phyloP scores from a whole-genome alignment of 2,113 vertebrate species.

The Laticauda laticaudata region DNA sequence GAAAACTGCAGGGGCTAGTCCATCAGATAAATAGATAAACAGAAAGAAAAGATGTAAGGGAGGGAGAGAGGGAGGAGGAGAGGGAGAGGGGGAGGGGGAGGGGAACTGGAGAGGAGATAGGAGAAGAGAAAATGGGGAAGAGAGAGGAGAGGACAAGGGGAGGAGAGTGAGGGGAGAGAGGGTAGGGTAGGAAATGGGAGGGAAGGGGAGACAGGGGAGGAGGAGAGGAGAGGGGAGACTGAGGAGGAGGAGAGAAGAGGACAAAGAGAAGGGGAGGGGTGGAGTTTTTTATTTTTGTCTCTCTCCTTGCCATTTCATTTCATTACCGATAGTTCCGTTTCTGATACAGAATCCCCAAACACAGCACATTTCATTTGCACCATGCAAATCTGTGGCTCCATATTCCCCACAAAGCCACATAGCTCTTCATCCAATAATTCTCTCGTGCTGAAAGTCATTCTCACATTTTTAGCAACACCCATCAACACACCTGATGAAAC shows the following conservation, averaged over 20 bases:
- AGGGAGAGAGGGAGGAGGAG: not conserved
- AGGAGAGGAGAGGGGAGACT: no score
- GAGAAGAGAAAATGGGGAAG: no score
- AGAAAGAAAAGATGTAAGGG: not conserved
- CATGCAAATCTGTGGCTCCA: not conserved
- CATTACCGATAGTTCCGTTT: not conserved
- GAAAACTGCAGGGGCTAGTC: not conserved
- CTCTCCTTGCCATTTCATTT: not conserved
- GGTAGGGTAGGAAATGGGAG: no score
- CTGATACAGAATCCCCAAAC: not conserved
- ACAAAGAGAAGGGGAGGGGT: not conserved
- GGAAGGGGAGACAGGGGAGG: no score
- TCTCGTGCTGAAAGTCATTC: not conserved
- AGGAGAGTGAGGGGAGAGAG: no score
- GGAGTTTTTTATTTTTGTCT: not conserved
- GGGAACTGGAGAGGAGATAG: no score
- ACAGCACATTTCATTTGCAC: not conserved
- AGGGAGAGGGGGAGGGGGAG: no score
- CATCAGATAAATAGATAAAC: not conserved
- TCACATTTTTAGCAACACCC: conserved; percentile 1
- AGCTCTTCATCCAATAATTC: not conserved
- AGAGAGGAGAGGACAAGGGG: no score
- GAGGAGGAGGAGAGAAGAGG: accelerated
- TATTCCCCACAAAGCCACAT: not conserved
- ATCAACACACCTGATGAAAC: not conserved